Evolutionary conservation across 2,888 invertebrate genomes (phyloP).

Genomic region (Lordiphosa andalusiaca): DNA sequence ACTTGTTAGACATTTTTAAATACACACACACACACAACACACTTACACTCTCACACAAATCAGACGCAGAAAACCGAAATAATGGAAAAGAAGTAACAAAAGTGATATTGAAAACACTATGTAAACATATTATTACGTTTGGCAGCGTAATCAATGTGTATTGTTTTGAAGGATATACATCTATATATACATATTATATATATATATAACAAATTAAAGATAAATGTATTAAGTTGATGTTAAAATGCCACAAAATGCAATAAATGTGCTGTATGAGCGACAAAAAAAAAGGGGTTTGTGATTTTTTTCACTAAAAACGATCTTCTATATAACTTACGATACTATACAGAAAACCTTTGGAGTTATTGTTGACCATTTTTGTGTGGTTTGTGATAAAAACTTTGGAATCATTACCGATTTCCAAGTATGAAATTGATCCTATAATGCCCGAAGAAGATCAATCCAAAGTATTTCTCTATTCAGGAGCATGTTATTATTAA

Average conservation of each 20-base stretch:
- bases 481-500: no score
- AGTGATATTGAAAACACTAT: conserved; percentile 69
- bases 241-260: conserved; percentile 58
- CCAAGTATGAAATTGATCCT: no score
- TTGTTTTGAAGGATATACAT: conserved; percentile 70
- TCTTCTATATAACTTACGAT: no score
- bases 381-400: no score
- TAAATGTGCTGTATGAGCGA: conserved; percentile 39
- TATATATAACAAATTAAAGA: conserved; percentile 42
- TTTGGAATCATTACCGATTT: no score
- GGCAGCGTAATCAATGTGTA: conserved; percentile 59
- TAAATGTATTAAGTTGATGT: conserved; percentile 71
- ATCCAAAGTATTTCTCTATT: no score
- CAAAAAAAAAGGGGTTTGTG: background rate
- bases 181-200: conserved; percentile 39
- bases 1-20: conserved; percentile 61
- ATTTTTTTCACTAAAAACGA: no score
- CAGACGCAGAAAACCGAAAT: conserved; percentile 20
- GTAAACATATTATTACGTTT: conserved; percentile 66
- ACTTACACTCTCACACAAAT: conserved; percentile 18
- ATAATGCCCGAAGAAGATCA: no score
- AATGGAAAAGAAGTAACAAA: conserved; percentile 36
- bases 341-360: no score
- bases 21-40: conserved; percentile 20
- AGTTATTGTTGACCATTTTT: no score